Evolutionary conservation across 2,888 invertebrate species (phyloP), one percentile per base, ranked within the genome.

Genomic region (Caenorhabditis sulstoni): DNA sequence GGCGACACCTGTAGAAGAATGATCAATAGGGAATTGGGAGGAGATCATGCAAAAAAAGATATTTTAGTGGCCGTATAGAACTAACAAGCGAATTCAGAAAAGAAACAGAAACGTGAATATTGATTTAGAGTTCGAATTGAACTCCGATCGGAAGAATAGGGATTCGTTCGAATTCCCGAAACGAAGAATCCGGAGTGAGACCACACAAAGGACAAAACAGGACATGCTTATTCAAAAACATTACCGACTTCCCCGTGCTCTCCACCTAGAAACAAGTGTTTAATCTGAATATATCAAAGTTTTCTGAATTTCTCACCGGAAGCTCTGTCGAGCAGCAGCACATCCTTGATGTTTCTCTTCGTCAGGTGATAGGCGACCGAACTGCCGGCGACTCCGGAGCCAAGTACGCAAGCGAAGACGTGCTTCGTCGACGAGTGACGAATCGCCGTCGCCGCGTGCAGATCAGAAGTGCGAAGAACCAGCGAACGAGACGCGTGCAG

Each of bases 281-380:
- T 14, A 45, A 8, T 41, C 11, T 8, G 12, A 41, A 41, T 4
- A 41, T 4, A 5, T 45, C 11, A 3, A 52, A 52, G 18, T 14
- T 14, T 49, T 37, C 23, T 20, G 1, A 14, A 1, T 1, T 22
- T 39, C 68, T 66, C 16, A 84, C 82, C 71, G n/a, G 82, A 75
- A 11, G 76, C 81, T 75, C 83, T 71, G 62, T 86, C 86, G 47
- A 86, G 79, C 12, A 86, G 76, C 1, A 87, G 73, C 9, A 86
- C 83, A 77, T 86, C 86, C 70, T 90, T 89, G 70, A 89, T 84
- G 14, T 91, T 91, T 45, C 87, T 77, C 73, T 91, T 90, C 29
- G 91, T 89, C 39, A 92, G 86, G 81, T 92, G 91, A 77, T 92
- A 92, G 22, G 91, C 91, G 11, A 91, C 83, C 50, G 91, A 91